phyloP scores from a whole-genome alignment of 1,140 invertebrate species.

The Camponotus pennsylvanicus region DNA sequence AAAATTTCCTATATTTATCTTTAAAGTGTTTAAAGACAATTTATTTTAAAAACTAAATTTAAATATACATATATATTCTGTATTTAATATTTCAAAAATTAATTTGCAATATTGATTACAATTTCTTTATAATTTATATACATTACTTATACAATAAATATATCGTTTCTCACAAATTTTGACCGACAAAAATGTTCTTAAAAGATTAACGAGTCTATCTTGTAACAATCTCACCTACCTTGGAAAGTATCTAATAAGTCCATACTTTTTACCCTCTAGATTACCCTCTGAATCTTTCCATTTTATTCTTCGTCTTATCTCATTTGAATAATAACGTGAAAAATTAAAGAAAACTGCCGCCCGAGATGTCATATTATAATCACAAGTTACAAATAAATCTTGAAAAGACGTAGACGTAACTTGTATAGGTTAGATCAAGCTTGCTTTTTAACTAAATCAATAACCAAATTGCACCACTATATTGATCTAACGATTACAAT shows the following conservation, averaged over 20 bases:
- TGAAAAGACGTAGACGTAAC: neutral
- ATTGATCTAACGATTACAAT: neutral
- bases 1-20: neutral
- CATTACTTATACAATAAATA: neutral
- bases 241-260: conserved; percentile 86
- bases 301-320: neutral
- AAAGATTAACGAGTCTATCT: neutral
- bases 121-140: neutral
- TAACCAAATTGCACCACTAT: neutral
- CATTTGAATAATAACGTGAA: conserved; percentile 18
- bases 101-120: neutral
- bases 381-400: neutral
- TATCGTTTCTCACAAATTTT: neutral
- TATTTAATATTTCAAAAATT: neutral
- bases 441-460: neutral
- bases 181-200: neutral
- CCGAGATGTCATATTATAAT: conserved; percentile 30
- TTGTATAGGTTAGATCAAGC: conserved; percentile 38
- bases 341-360: conserved; percentile 33
- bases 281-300: conserved; percentile 3
- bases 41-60: neutral
- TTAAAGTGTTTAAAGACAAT: neutral
- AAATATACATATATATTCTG: neutral
- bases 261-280: conserved; percentile 82
- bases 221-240: conserved; percentile 79